Percentiles rank a stretch among this genome's conserved stretches.
These are phyloP conservation scores for Sphinx pinastri DNA, from an alignment of 2,888 invertebrate genomes.

Conservation along the genomic window DNA sequence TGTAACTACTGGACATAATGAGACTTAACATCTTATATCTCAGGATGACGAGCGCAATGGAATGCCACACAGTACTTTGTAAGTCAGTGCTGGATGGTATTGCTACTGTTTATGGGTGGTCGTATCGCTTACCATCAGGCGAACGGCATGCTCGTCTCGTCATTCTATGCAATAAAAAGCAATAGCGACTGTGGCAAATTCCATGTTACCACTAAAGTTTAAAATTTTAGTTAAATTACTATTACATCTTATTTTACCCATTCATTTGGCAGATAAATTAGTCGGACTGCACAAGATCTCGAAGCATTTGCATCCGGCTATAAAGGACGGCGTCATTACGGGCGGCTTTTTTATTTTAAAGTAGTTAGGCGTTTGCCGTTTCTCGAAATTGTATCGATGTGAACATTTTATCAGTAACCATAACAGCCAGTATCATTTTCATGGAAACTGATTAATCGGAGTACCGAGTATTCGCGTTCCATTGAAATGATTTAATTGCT, in stretches of 20 bases:
- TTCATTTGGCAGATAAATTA: conserved; percentile 7
- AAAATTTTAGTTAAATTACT: no score
- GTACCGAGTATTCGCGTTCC: conserved; percentile 22
- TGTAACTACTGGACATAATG: no score
- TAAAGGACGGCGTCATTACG: conserved; percentile 22
- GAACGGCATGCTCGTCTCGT: no score
- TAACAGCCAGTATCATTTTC: conserved; percentile 21
- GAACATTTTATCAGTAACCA: conserved; percentile 23
- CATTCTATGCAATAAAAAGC: no score
- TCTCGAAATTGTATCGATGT: conserved; percentile 26
- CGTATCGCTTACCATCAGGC: no score
- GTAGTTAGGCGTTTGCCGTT: conserved; percentile 26
- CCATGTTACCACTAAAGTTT: no score
- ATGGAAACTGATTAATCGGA: conserved; percentile 27
- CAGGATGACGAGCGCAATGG: no score
- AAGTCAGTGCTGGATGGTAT: no score
- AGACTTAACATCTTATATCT: no score
- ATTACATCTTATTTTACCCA: not conserved
- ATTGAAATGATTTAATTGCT: conserved; percentile 22
- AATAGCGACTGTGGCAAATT: no score
- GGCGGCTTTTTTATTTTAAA: conserved; percentile 28
- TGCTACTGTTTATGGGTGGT: no score
- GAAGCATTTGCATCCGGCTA: conserved; percentile 28
- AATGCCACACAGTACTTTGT: no score
- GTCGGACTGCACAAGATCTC: conserved; percentile 12